Base-by-base conservation (phyloP, 2,113 vertebrate genomes). In the Brachirus orientalis region DNA sequence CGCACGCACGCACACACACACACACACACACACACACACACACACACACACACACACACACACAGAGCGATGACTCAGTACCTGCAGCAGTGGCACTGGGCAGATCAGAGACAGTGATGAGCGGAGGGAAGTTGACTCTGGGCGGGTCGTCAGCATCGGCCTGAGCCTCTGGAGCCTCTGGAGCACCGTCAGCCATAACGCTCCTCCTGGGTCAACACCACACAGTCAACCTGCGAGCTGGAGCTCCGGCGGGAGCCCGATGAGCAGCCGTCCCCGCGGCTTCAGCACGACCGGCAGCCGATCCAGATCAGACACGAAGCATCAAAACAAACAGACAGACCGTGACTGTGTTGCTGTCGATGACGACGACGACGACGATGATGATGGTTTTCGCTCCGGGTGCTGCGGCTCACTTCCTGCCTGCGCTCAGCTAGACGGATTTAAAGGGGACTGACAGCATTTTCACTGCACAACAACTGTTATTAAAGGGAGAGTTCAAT, bases 41-140 rank as follows among this genome's bases (percentile, higher is more conserved):
- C 12, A n/a, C 44, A n/a, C 44, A 46, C 44, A 46, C 13, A 50
- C 44, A 46, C 12, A 51, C 13, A 51, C 48, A 52, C 50, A 33
- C 50, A 52, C 50, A 52, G 7, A 16, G 9, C 3, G 47, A 62
- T 53, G 68, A 45, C 7, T 61, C 71, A 53, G 14, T 89, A 92
- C 91, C 92, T 90, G 91, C 90, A 45, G 86, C 71, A 4, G 90
- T 88, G 36, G 79, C 70, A 8, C 78, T 50, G 69, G 88, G 86
- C 58, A 91, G 80, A 45, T 85, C 82, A 0, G 89, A 88, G 0
- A 91, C 86, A 0, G 92, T 92, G 71, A 92, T 89, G 76, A 90
- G 80, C 51, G 91, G 91, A 2, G 89, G 90, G 45, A 79, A 80
- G 6, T 13, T 67, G 59, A 71, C 66, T 44, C 58, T 84, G 82